A percentile compares a stretch with the other conserved stretches of the same genome.
Evolutionary conservation across 2,888 invertebrate species (phyloP).

Genomic region (Acrobasis repandana): DNA sequence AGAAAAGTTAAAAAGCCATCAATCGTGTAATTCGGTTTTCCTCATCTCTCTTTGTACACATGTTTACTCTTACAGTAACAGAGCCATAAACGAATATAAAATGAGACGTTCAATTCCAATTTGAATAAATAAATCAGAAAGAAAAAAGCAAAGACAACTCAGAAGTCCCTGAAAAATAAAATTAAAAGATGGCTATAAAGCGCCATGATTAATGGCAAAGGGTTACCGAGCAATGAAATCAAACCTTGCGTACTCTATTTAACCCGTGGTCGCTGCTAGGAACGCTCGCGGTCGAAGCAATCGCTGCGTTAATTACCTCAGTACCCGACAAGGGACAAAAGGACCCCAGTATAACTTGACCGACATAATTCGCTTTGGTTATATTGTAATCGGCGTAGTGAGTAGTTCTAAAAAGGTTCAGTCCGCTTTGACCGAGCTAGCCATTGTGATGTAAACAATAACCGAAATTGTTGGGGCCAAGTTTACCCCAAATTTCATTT

Average conservation of each 20-base stretch:
- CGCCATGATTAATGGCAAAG: background rate
- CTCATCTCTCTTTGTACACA: too few relatives aligned
- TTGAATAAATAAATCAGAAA: too few relatives aligned
- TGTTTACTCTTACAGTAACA: too few relatives aligned
- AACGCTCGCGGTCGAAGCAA: slow-evolving; percentile 41
- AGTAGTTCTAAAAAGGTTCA: slow-evolving; percentile 22
- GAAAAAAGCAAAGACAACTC: too few relatives aligned
- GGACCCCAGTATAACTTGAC: slow-evolving; percentile 39
- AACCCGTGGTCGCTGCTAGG: slow-evolving; percentile 32
- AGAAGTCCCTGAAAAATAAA: slow-evolving; percentile 43
- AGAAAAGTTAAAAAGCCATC: too few relatives aligned
- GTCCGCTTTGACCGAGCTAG: slow-evolving; percentile 17
- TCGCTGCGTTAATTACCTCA: slow-evolving; percentile 43
- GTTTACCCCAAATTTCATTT: background rate
- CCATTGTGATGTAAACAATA: slow-evolving; percentile 19
- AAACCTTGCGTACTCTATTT: slow-evolving; percentile 27
- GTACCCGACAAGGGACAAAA: slow-evolving; percentile 33
- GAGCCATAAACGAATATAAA: too few relatives aligned
- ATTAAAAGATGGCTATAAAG: slow-evolving; percentile 2
- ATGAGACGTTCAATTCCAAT: too few relatives aligned
- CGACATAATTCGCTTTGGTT: slow-evolving; percentile 36
- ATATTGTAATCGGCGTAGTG: slow-evolving; percentile 26
- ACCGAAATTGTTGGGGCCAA: slow-evolving; percentile 12
- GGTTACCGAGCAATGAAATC: slow-evolving; percentile 25
- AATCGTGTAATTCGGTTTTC: too few relatives aligned